Base-by-base conservation (phyloP, 2,797 vertebrate species). In the Schizopygopsis malacanthus region DNA sequence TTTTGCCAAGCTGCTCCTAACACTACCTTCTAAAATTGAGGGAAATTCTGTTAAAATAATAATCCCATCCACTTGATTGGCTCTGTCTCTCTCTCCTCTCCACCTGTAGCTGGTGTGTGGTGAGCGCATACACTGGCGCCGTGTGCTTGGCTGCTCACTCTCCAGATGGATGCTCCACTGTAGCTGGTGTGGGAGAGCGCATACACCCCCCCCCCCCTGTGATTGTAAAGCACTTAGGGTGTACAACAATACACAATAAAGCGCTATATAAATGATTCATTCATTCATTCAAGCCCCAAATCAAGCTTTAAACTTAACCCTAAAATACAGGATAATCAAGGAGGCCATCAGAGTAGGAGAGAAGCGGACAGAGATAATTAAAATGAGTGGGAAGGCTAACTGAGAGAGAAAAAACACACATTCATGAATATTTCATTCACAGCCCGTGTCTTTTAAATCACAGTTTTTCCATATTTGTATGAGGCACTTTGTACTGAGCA, bases 391-490 rank as follows among this genome's bases (percentile, higher is more conserved):
- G 37, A 12, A 25, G 67, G 28, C 25, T 45, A 37, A 84, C 41
- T n/a, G 25, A 63, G 20, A 47, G 33, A 33, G 33, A n/a, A 28
- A 45, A 33, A n/a, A 43, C 56, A 79, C 76, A 61, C 56, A 61
- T 52, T 84, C 77, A 86, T 80, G 50, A 67, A 82, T 80, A 47
- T 81, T 88, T 54, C 0, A 71, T 83, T 81, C 47, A 80, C 47
- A 59, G 56, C 33, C 45, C 28, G 4, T 82, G 16, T 75, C 72
- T 50, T 54, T 76, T 79, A 84, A 75, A 75, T 79, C 73, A 85
- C 20, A 8, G 45, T 71, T 85, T 85, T 72, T 43, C 33, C 47
- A 70, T 50, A 20, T 72, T 73, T 85, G 79, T 73, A 79, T 28
- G 59, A 79, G 28, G 3, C 65, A 50, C 72, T 82, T 70, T 76